These are phyloP conservation scores for Drosophila truncata DNA, from an alignment of 1,140 invertebrate species.

Conservation along the genomic window DNA sequence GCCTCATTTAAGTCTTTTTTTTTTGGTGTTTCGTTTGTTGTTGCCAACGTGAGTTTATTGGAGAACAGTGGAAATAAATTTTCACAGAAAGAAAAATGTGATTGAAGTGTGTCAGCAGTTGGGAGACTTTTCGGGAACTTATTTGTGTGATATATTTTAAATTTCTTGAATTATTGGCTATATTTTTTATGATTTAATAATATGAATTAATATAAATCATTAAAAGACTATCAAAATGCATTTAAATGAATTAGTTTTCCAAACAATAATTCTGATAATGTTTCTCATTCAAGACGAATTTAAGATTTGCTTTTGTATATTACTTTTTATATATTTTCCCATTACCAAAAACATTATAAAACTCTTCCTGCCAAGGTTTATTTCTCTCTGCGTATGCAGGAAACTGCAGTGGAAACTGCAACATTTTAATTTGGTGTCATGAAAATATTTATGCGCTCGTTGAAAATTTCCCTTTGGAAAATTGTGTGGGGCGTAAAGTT, in stretches of 20 bases:
- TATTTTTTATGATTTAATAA: neutral
- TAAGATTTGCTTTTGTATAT: neutral
- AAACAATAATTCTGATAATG: too few species aligned
- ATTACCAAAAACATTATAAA: neutral
- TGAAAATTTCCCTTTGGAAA: constrained; percentile 28
- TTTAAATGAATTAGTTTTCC: neutral
- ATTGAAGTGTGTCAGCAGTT: neutral
- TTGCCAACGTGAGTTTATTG: constrained; percentile 33
- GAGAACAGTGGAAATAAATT: constrained; percentile 1
- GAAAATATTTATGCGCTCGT: constrained; percentile 41
- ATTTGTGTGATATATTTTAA: neutral
- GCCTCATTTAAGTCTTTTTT: constrained; percentile 47
- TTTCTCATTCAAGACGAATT: neutral
- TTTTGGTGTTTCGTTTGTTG: constrained; percentile 2
- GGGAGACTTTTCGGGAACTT: rapidly evolving
- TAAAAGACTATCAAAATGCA: neutral
- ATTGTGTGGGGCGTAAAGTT: constrained; percentile 35
- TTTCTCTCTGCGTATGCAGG: neutral
- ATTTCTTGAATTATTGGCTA: neutral
- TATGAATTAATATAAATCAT: too few species aligned
- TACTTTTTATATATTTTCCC: neutral
- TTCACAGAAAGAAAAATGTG: neutral
- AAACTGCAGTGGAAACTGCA: constrained; percentile 21
- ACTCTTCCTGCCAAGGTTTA: neutral
- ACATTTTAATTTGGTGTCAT: constrained; percentile 48